Conservation (phyloP, 2,797 vertebrate species). For the Alcedo quadribrachys region DNA sequence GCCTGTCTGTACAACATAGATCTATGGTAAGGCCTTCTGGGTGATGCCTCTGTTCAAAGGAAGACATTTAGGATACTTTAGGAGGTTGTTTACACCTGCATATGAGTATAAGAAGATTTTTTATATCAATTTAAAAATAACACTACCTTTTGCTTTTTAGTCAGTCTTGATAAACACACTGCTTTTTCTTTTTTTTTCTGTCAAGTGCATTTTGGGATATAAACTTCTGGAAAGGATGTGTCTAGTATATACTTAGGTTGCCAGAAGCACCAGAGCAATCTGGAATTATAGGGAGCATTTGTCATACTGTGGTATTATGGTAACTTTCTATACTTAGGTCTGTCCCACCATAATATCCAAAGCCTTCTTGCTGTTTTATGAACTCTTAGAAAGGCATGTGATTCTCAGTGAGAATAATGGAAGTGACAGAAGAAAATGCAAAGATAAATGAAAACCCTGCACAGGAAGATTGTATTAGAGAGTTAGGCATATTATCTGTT, state of each 20-base stretch:
- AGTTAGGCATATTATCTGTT: not conserved
- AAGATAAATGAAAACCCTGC: not conserved
- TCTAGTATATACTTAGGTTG: not conserved
- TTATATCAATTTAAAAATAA: not conserved
- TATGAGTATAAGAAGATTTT: not conserved
- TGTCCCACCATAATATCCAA: not conserved
- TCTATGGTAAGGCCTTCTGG: not conserved
- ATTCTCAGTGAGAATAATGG: not conserved
- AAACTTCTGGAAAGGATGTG: not conserved
- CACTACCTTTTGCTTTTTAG: not conserved
- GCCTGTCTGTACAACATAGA: not conserved
- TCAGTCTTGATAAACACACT: not conserved
- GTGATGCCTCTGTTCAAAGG: not conserved
- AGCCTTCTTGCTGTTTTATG: not conserved
- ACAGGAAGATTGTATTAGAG: not conserved
- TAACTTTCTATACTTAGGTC: not conserved
- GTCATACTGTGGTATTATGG: not conserved
- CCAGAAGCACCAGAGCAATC: not conserved
- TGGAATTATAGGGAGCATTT: not conserved
- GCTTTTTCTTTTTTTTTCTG: accelerated
- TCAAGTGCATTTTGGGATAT: not conserved
- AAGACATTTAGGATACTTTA: not conserved
- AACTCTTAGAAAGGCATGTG: not conserved
- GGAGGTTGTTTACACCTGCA: not conserved
- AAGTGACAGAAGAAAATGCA: not conserved